Evolutionary conservation across 1,140 invertebrate genomes (phyloP).

Genomic region (Hylaeus volcanicus): DNA sequence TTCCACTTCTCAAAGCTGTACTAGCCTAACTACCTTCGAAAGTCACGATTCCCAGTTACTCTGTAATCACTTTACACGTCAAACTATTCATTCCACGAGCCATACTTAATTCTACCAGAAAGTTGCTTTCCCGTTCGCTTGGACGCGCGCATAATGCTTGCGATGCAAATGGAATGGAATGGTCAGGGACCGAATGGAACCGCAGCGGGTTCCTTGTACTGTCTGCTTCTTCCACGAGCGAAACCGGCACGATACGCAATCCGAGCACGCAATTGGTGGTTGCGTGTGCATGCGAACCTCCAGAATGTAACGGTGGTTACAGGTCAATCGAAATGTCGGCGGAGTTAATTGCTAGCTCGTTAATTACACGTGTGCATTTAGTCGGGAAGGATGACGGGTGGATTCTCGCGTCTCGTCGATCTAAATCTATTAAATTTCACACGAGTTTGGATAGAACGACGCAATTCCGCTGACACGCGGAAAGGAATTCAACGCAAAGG

Average conservation of each 20-base stretch:
- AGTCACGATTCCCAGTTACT: too few species aligned
- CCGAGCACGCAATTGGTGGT: neutral
- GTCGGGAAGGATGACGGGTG: slow-evolving; percentile 28
- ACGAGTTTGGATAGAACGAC: neutral
- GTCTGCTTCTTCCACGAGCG: neutral
- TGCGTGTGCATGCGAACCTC: neutral
- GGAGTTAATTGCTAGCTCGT: slow-evolving; percentile 53
- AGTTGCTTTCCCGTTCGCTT: too few species aligned
- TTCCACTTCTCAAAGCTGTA: too few species aligned
- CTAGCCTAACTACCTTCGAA: too few species aligned
- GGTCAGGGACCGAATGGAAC: neutral
- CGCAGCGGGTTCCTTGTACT: neutral
- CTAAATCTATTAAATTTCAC: slow-evolving; percentile 29
- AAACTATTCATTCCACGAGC: too few species aligned
- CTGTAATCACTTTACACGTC: too few species aligned
- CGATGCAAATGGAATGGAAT: neutral
- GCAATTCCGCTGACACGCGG: slow-evolving; percentile 3
- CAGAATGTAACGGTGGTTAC: slow-evolving; percentile 17
- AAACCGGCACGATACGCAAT: neutral
- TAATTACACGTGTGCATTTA: slow-evolving; percentile 55
- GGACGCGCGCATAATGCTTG: neutral
- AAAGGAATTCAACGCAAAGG: too few species aligned
- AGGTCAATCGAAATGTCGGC: slow-evolving; percentile 46
- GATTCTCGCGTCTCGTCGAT: slow-evolving; percentile 27
- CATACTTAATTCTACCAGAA: too few species aligned